Evolutionary conservation across 2,888 invertebrate genomes (phyloP), one percentile per base, ranked within the genome.

Genomic region (Archips crataeganus): DNA sequence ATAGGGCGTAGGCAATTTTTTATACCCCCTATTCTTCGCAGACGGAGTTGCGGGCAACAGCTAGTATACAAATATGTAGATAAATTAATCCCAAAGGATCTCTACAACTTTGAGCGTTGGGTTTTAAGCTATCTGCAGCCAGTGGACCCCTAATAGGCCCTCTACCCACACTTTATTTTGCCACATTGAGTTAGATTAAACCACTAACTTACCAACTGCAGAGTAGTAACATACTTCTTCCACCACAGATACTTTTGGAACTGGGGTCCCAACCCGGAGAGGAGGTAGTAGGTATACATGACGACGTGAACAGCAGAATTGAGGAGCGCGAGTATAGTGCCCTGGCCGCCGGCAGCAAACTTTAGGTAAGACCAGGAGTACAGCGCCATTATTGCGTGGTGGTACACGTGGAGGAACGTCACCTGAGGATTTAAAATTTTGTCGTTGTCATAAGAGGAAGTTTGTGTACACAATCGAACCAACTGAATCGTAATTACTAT

Each of bases 361-460:
- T 97, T 97, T 45, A 97, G 90, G 79, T 97, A 98, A 73, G 96
- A 96, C 97, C 98, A 98, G 0, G 96, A 96, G 89, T 97, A 96
- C 42, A 97, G 85, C 51, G 97, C 98, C 91, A 97, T 97, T 71
- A 96, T 94, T 0, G 97, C 95, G 86, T 99, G 98, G 87, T 99
- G 98, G 85, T 98, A 98, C 0, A 98, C 97, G 85, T 99, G 98
- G 39, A 99, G 96, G 81, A 98, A 98, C 0, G 98, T 96, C 9
- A 99, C 96, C 95, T 98, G 98, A 39, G 84, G 94, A 34, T 45
- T 5, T 23, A 9, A 61, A 5, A 54, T 23, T 54, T 54, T 54
- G 13, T 9, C 15, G 2, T 54, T 54, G 13, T 9, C 23, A 54
- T 49, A n/a, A 39, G 39, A 4, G 5, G 39, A 6, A 6, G 0